A percentile compares a stretch with the other conserved stretches of the same genome.
phyloP scores from a whole-genome alignment of 2,888 invertebrate species.

The Dendrolimus pini region DNA sequence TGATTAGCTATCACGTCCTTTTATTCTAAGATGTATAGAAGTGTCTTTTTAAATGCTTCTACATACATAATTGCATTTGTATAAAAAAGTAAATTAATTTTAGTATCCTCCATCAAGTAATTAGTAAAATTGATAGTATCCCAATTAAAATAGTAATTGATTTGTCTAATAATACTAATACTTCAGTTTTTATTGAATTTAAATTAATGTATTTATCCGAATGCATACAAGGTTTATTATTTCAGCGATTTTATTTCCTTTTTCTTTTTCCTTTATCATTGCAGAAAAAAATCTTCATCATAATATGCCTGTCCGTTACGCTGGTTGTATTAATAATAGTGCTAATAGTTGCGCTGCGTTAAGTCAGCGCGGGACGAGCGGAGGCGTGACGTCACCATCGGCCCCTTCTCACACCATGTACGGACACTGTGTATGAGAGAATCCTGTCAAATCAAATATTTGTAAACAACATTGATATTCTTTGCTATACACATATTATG shows the following conservation, averaged over 20 bases:
- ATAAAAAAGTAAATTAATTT: too few relatives aligned
- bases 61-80: too few relatives aligned
- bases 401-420: constrained; percentile 18
- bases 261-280: constrained; percentile 78
- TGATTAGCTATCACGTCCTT: too few relatives aligned
- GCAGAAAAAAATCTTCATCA: constrained; percentile 93
- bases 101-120: too few relatives aligned
- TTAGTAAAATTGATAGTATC: too few relatives aligned
- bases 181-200: too few relatives aligned
- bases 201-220: too few relatives aligned
- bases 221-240: constrained; percentile 1
- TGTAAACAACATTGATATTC: constrained; percentile 26
- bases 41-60: too few relatives aligned
- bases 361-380: constrained; percentile 26
- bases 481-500: constrained; percentile 17
- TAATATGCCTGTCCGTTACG: constrained; percentile 88
- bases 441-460: too few relatives aligned
- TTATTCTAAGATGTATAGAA: too few relatives aligned
- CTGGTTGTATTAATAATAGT: constrained; percentile 86
- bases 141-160: too few relatives aligned
- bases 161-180: too few relatives aligned
- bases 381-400: constrained; percentile 30
- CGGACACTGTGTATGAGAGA: constrained; percentile 4
- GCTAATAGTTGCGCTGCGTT: constrained; percentile 66
- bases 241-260: constrained; percentile 59